Conservation (phyloP, 2,888 invertebrate genomes). For the Hirudinaria manillensis region DNA sequence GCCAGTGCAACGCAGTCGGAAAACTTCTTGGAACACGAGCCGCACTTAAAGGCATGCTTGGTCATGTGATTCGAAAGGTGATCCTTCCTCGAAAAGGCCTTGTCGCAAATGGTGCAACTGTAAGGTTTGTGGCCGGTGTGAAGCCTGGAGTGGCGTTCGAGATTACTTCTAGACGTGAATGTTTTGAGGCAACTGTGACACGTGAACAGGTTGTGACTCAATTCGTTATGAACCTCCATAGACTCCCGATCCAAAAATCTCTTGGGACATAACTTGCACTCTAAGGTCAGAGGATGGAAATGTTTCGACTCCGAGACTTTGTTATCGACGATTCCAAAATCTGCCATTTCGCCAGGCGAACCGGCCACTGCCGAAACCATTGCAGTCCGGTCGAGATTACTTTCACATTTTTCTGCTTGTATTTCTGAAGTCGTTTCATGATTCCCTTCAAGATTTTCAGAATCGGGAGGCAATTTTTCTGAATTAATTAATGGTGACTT, state of each 20-base stretch:
- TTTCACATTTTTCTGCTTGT: too few species aligned
- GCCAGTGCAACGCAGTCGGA: conserved; percentile 35
- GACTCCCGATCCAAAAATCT: conserved; percentile 34
- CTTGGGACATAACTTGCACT: conserved; percentile 38
- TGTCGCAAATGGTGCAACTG: conserved; percentile 38
- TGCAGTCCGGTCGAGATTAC: neutral
- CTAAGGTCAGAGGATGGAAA: conserved; percentile 15
- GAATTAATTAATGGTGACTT: neutral
- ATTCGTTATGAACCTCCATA: conserved; percentile 39
- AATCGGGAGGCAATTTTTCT: neutral
- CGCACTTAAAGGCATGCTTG: conserved; percentile 40
- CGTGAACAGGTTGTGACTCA: conserved; percentile 39
- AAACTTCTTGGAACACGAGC: conserved; percentile 38
- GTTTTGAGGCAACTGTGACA: conserved; percentile 40
- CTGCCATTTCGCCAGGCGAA: neutral
- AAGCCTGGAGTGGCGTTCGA: conserved; percentile 40
- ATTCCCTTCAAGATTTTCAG: neutral
- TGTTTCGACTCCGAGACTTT: neutral
- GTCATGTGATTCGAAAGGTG: conserved; percentile 40
- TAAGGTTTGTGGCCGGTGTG: conserved; percentile 41
- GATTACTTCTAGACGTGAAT: conserved; percentile 40
- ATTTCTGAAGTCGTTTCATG: neutral
- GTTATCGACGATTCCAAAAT: too few species aligned
- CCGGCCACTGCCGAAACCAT: neutral
- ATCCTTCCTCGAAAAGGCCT: conserved; percentile 35